Percentiles rank a stretch among this genome's conserved stretches.
These are phyloP conservation scores for Tetragonisca angustula DNA, from an alignment of 2,888 invertebrate species.

Conservation along the genomic window DNA sequence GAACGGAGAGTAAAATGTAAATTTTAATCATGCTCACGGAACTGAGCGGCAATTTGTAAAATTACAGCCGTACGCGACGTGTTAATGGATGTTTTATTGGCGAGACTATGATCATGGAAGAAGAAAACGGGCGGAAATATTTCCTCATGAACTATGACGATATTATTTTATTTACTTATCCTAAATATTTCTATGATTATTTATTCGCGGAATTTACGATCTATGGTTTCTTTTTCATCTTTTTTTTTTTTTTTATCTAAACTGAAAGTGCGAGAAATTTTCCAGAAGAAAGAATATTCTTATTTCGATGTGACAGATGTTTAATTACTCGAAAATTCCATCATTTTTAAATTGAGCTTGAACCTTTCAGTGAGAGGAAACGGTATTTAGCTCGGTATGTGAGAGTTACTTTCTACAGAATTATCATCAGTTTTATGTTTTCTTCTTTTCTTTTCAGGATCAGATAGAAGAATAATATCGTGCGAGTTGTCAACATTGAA, in stretches of 20 bases:
- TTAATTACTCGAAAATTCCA: neutral
- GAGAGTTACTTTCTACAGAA: neutral
- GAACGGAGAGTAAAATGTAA: neutral
- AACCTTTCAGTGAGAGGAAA: neutral
- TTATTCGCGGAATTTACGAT: neutral
- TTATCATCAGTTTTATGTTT: neutral
- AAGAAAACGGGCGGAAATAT: neutral
- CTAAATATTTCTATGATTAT: neutral
- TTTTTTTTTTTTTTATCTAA: no score
- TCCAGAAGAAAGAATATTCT: neutral
- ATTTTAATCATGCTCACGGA: neutral
- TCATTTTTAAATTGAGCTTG: neutral
- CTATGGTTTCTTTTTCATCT: neutral
- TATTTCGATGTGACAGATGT: neutral
- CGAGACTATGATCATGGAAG: neutral
- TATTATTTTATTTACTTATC: slow-evolving; percentile 28
- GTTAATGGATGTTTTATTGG: neutral
- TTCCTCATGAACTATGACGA: neutral
- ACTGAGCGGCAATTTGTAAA: neutral
- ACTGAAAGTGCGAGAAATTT: neutral
- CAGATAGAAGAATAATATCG: slow-evolving; percentile 61
- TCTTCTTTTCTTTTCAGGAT: slow-evolving; percentile 8
- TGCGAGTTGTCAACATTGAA: slow-evolving; percentile 56
- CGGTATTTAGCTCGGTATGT: neutral
- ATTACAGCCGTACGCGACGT: neutral